Evolutionary conservation across 2,888 invertebrate species (phyloP), one percentile per base, ranked within the genome.

Genomic region (Pristionchus fissidentatus): DNA sequence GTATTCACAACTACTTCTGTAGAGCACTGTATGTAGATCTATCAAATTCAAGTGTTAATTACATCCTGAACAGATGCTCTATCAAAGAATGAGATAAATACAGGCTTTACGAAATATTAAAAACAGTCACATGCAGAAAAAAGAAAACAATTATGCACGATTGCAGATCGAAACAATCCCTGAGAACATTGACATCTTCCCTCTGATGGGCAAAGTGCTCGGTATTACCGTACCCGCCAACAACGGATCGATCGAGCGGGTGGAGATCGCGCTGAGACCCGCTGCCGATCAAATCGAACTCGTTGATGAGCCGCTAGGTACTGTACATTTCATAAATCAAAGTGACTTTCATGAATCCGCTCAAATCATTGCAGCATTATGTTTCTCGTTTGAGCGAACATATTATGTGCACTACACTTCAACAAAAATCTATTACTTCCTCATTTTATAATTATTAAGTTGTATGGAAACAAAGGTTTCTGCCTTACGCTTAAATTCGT

Each of bases 161-260:
- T 75, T 55, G 0, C 43, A 80, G 80, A 60, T 80, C 29, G n/a
- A 22, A 8, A 29, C 57, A 3, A 60, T 80, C 35, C 82, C 82
- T 0, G 35, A 82, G 70, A 82, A 82, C 52, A 82, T 82, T 26
- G 82, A 82, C 52, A n/a, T 82, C 38, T 82, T 70, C 38, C 66
- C 66, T 15, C 52, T 82, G 32, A 82, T 82, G 82, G 70, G 57
- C n/a, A 66, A 66, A n/a, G 66, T 66, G 22, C 49, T 82, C n/a
- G 49, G 52, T 29, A 35, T 70, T 15, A n/a, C 66, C 13, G 10
- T 52, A 3, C 66, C 82, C 10, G 22, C 82, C 19, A 41, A 82
- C 52, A 82, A 82, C 22, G 82, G 82, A 29, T 46, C 66, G 15
- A 41, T 80, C 10, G 60, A 41, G 19, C 4, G 52, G 4, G 38